phyloP scores from a whole-genome alignment of 2,113 vertebrate genomes.

The Poeciliopsis turrubarensis region DNA sequence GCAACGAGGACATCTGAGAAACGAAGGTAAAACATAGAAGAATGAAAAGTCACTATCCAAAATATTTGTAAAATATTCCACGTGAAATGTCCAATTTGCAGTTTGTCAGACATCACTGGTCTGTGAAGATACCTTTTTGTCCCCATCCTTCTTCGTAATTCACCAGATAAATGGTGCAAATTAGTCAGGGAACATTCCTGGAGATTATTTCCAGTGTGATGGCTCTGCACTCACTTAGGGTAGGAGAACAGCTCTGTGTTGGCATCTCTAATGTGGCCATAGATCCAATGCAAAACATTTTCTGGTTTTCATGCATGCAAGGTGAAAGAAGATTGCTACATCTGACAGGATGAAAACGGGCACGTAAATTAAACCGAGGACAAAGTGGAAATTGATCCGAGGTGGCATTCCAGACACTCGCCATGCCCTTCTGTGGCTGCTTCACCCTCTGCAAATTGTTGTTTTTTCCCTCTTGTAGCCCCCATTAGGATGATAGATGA shows the following conservation, averaged over 20 bases:
- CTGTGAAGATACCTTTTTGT: background rate
- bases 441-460: slow-evolving; percentile 60
- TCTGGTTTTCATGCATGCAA: background rate
- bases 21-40: background rate
- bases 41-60: background rate
- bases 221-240: background rate
- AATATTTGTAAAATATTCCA: background rate
- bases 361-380: slow-evolving; percentile 27
- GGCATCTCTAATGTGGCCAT: background rate
- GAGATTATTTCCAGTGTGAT: background rate
- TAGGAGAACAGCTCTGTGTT: background rate
- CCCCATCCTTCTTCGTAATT: background rate
- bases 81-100: background rate
- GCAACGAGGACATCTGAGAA: background rate
- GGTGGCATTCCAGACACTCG: slow-evolving; percentile 49
- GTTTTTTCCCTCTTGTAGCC: slow-evolving; percentile 54
- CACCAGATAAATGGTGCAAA: background rate
- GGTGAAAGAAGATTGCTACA: background rate
- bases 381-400: slow-evolving; percentile 41
- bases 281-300: slow-evolving; percentile 1
- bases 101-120: background rate
- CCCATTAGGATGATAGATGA: slow-evolving; percentile 78
- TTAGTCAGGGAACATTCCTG: background rate
- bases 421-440: slow-evolving; percentile 45
- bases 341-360: slow-evolving; percentile 27